Conservation (phyloP, 2,797 vertebrate genomes). For the Cyclura pinguis region DNA sequence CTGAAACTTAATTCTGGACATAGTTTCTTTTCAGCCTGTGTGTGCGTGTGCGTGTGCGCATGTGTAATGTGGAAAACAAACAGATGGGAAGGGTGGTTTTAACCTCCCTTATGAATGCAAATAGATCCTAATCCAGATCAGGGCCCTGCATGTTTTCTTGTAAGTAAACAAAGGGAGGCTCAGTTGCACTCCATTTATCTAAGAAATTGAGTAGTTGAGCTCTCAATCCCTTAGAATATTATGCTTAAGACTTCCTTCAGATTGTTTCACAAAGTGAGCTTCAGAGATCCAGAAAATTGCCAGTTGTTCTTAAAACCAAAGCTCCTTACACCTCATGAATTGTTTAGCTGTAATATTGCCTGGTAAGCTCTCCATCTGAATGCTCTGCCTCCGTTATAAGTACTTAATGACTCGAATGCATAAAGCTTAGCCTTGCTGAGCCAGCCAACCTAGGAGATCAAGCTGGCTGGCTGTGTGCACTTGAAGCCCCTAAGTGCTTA, state of each 20-base stretch:
- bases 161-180: not conserved
- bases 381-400: conserved; percentile 11
- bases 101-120: not conserved
- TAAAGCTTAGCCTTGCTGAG: conserved; percentile 31
- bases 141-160: not conserved
- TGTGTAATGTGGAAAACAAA: not conserved
- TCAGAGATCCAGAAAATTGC: not conserved
- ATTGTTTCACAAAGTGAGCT: conserved; percentile 13
- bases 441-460: conserved; percentile 11
- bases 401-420: conserved; percentile 5
- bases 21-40: no score
- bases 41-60: no score
- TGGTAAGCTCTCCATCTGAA: not conserved
- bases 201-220: not conserved
- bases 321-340: not conserved
- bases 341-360: conserved; percentile 20
- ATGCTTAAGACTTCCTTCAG: not conserved
- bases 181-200: not conserved
- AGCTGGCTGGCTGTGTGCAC: not conserved
- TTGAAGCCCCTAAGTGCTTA: conserved; percentile 14
- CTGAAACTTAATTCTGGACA: no score
- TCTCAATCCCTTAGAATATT: not conserved
- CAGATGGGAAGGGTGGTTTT: not conserved
- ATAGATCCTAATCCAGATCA: not conserved
- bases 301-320: not conserved